Evolutionary conservation across 1,140 invertebrate species (phyloP).

Genomic region (Microplitis mediator): DNA sequence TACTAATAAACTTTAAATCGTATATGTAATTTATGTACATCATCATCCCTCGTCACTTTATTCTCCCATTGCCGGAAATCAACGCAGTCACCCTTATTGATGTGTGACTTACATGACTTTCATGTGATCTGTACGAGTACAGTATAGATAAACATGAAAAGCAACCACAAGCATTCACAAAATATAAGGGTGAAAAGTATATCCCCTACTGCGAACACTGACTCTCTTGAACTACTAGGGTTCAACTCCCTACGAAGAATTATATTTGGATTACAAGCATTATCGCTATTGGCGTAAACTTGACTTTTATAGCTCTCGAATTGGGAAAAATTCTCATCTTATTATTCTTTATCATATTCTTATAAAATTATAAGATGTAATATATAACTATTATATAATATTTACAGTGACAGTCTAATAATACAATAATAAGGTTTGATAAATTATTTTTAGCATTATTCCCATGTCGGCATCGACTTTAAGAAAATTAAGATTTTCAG

Average conservation of each 20-base stretch:
- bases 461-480: slow-evolving; percentile 24
- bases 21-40: not conserved
- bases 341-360: not conserved
- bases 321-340: slow-evolving; percentile 23
- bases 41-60: not conserved
- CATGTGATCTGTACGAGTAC: not conserved
- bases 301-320: slow-evolving; percentile 59
- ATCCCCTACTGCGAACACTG: slow-evolving; percentile 23
- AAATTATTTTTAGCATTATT: slow-evolving; percentile 20
- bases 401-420: not conserved
- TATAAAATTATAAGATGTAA: not conserved
- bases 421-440: slow-evolving; percentile 3
- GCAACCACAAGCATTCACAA: slow-evolving; percentile 23
- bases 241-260: slow-evolving; percentile 51
- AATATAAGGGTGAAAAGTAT: slow-evolving; percentile 14
- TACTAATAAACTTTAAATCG: not conserved
- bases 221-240: slow-evolving; percentile 23
- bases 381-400: not conserved
- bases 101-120: slow-evolving; percentile 2
- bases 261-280: slow-evolving; percentile 64
- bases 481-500: slow-evolving; percentile 40
- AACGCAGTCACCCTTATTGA: not conserved
- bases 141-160: not conserved
- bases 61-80: not conserved
- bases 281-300: slow-evolving; percentile 59